These are phyloP conservation scores for Cataglyphis cursor DNA, from an alignment of 2,888 invertebrate species.

Conservation along the genomic window DNA sequence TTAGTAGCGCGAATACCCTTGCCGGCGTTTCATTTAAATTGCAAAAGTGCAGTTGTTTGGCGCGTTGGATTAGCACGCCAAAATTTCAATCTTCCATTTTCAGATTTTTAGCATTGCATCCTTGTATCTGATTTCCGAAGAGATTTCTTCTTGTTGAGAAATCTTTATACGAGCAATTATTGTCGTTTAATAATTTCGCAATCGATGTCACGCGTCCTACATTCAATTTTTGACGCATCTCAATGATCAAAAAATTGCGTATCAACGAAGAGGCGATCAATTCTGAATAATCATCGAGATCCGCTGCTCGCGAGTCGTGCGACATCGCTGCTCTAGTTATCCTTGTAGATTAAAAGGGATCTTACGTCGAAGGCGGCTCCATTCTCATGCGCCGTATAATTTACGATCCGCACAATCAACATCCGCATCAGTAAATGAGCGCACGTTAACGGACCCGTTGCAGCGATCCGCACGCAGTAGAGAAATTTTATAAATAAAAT, in stretches of 20 bases:
- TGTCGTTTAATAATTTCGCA: not conserved
- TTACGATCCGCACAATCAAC: slow-evolving; percentile 33
- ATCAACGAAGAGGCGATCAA: not conserved
- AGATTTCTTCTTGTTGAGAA: slow-evolving; percentile 44
- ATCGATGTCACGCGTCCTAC: not conserved
- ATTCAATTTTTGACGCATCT: not conserved
- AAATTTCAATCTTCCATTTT: slow-evolving; percentile 27
- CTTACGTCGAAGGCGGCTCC: slow-evolving; percentile 5
- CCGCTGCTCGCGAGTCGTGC: not conserved
- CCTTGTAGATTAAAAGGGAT: slow-evolving; percentile 28
- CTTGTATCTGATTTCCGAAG: not conserved
- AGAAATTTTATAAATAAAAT: not conserved
- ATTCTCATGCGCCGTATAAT: slow-evolving; percentile 20
- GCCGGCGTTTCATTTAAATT: slow-evolving; percentile 39
- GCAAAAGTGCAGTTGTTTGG: slow-evolving; percentile 33
- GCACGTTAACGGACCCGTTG: slow-evolving; percentile 10
- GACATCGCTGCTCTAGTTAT: slow-evolving; percentile 5
- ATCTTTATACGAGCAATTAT: slow-evolving; percentile 23
- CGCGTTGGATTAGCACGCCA: slow-evolving; percentile 3
- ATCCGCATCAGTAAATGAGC: slow-evolving; percentile 10
- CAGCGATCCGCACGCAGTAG: not conserved
- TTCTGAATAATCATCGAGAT: not conserved
- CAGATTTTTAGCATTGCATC: not conserved
- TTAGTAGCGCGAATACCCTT: slow-evolving; percentile 24
- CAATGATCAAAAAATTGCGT: not conserved